phyloP scores from a whole-genome alignment of 2,113 vertebrate genomes.

The Hyperopisus bebe region DNA sequence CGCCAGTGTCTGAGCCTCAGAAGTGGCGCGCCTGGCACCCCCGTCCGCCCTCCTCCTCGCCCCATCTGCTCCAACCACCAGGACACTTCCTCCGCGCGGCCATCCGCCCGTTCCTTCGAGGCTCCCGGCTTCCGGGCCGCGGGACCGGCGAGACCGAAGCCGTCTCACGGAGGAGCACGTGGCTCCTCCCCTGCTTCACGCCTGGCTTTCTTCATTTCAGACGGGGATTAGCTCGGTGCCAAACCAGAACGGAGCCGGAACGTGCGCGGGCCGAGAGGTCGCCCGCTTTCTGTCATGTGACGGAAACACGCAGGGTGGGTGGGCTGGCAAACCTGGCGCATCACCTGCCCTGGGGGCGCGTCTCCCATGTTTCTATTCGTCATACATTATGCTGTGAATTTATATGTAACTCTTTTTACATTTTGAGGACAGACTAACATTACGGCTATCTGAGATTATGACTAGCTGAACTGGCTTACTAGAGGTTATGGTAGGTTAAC shows the following conservation, averaged over 20 bases:
- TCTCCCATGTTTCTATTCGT: neutral
- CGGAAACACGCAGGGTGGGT: neutral
- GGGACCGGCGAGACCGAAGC: neutral
- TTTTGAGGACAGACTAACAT: neutral
- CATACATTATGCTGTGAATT: neutral
- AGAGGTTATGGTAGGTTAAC: neutral
- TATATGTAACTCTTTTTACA: neutral
- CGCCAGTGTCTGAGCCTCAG: neutral
- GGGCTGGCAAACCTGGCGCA: neutral
- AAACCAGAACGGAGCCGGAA: neutral
- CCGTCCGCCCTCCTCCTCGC: slow-evolving; percentile 18
- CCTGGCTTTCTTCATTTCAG: neutral
- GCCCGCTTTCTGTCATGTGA: neutral
- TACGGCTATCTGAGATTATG: neutral
- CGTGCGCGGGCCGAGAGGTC: neutral
- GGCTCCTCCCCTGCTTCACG: neutral
- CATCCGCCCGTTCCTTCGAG: slow-evolving; percentile 44
- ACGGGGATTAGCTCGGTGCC: slow-evolving; percentile 6
- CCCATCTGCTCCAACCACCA: slow-evolving; percentile 47
- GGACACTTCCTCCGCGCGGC: slow-evolving; percentile 41
- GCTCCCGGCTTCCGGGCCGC: slow-evolving; percentile 31
- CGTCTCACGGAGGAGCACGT: neutral
- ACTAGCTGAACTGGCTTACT: neutral
- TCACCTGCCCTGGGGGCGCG: neutral
- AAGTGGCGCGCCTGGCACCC: slow-evolving; percentile 26